Evolutionary conservation across 2,888 invertebrate genomes (phyloP).

Genomic region (Melanotus villosus): DNA sequence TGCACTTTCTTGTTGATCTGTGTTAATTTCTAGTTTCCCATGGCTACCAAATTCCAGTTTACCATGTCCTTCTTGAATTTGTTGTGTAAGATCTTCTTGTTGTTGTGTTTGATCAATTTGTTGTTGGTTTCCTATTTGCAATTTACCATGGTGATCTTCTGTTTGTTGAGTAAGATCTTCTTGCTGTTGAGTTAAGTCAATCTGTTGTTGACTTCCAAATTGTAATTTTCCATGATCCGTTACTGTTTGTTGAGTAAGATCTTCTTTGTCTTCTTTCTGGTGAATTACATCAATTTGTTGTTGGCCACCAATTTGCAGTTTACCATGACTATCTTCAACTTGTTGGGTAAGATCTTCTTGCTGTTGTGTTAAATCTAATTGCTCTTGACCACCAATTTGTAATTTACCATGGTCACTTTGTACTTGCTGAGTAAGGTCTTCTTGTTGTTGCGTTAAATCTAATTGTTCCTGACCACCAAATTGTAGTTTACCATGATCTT

Average conservation of each 20-base stretch:
- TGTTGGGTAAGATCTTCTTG: constrained; percentile 53
- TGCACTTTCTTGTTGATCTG: constrained; percentile 50
- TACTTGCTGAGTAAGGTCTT: constrained; percentile 31
- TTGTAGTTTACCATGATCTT: constrained; percentile 46
- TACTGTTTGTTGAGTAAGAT: constrained; percentile 53
- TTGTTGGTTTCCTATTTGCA: constrained; percentile 41
- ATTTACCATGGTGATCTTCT: constrained; percentile 47
- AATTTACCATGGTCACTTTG: constrained; percentile 29
- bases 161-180: constrained; percentile 54
- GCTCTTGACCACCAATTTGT: constrained; percentile 12
- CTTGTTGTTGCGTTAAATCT: constrained; percentile 39
- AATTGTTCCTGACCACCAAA: constrained; percentile 35
- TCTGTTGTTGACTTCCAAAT: constrained; percentile 38
- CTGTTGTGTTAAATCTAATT: constrained; percentile 18
- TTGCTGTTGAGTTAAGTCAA: constrained; percentile 18
- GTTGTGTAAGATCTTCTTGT: constrained; percentile 48
- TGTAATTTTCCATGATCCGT: constrained; percentile 46
- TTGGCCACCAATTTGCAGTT: constrained; percentile 53
- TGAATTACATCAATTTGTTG: constrained; percentile 41
- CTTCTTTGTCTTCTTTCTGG: constrained; percentile 31
- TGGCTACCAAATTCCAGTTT: constrained; percentile 19
- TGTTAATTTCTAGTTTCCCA: constrained; percentile 47
- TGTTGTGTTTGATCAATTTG: constrained; percentile 7
- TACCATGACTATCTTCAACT: constrained; percentile 52
- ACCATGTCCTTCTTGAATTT: constrained; percentile 45